These are phyloP conservation scores for Drosophila oshimai DNA, from an alignment of 1,140 invertebrate genomes.

Conservation along the genomic window DNA sequence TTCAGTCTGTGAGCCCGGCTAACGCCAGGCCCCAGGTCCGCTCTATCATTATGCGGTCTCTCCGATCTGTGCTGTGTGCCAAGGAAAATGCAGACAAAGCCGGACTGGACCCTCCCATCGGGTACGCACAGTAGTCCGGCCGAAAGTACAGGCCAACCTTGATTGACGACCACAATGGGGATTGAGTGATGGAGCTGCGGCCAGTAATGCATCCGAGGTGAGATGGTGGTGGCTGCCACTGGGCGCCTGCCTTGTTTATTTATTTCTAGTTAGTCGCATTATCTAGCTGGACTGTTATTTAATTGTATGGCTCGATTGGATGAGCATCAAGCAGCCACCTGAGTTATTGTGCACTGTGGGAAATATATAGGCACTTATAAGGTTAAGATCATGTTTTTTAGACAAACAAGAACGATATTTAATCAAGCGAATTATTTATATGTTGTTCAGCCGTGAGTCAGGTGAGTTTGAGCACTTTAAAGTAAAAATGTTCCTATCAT, in stretches of 20 bases:
- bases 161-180: slow-evolving; percentile 53
- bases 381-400: too few relatives aligned
- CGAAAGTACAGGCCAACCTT: slow-evolving; percentile 31
- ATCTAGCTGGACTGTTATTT: slow-evolving; percentile 63
- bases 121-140: slow-evolving; percentile 41
- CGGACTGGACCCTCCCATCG: slow-evolving; percentile 1
- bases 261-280: slow-evolving; percentile 77
- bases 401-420: too few relatives aligned
- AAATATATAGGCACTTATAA: not conserved
- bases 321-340: slow-evolving; percentile 35
- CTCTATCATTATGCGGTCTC: slow-evolving; percentile 58
- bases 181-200: slow-evolving; percentile 37
- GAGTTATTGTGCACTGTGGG: slow-evolving; percentile 10
- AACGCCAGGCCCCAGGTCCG: slow-evolving; percentile 42
- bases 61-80: not conserved
- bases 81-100: slow-evolving; percentile 4
- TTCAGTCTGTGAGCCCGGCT: slow-evolving; percentile 26
- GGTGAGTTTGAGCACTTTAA: too few relatives aligned
- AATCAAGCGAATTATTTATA: too few relatives aligned
- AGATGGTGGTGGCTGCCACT: slow-evolving; percentile 33
- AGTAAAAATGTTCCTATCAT: too few relatives aligned
- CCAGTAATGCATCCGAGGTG: slow-evolving; percentile 19
- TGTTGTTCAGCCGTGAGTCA: too few relatives aligned
- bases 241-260: slow-evolving; percentile 63
- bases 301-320: slow-evolving; percentile 63